A percentile compares a stretch with the other conserved stretches of the same genome.
These are phyloP conservation scores for Pachypanchax playfairii DNA, from an alignment of 2,113 vertebrate species.

Conservation along the genomic window DNA sequence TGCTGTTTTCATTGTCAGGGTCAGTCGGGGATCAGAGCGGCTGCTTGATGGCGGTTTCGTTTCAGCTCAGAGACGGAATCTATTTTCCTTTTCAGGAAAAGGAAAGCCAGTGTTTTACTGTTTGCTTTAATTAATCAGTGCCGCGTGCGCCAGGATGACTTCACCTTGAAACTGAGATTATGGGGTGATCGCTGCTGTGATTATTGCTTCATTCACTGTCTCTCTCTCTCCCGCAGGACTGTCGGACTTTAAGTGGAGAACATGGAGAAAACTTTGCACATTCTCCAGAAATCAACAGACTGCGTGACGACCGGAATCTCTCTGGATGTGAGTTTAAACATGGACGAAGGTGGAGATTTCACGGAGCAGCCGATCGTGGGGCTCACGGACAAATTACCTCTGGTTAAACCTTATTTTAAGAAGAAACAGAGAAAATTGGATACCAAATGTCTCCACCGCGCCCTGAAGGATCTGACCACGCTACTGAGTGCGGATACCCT, in stretches of 20 bases:
- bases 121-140: constrained; percentile 42
- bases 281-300: constrained; percentile 81
- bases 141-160: constrained; percentile 48
- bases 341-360: constrained; percentile 80
- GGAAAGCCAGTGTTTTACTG: constrained; percentile 39
- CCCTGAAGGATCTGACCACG: constrained; percentile 88
- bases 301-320: constrained; percentile 69
- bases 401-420: constrained; percentile 95
- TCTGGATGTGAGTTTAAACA: constrained; percentile 75
- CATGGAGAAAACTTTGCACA: constrained; percentile 79
- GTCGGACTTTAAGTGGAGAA: constrained; percentile 38
- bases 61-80: constrained; percentile 31
- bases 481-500: constrained; percentile 87
- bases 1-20: constrained; percentile 15
- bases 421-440: constrained; percentile 94
- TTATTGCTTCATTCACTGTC: constrained; percentile 50
- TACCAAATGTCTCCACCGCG: constrained; percentile 85
- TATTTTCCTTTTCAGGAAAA: constrained; percentile 56
- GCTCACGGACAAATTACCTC: constrained; percentile 87
- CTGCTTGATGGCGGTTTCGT: constrained; percentile 48
- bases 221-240: constrained; percentile 46
- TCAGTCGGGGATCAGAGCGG: constrained; percentile 27
- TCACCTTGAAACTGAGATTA: constrained; percentile 50
- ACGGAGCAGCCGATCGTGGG: constrained; percentile 81
- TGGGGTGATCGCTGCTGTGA: constrained; percentile 43